These are phyloP conservation scores for Podarcis cretensis DNA, from an alignment of 2,113 vertebrate genomes.

Conservation along the genomic window DNA sequence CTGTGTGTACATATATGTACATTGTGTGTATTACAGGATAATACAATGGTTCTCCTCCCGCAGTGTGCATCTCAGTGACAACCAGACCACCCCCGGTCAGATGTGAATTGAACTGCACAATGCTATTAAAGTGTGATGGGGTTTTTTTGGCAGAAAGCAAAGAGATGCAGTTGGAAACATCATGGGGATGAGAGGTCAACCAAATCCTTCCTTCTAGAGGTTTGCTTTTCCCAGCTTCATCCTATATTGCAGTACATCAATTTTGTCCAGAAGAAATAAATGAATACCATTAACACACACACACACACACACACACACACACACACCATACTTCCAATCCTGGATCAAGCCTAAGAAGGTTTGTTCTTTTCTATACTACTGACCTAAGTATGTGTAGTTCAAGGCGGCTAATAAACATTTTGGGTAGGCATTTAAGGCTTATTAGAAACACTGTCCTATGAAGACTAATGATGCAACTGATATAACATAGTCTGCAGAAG, in stretches of 20 bases:
- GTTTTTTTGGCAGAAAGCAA: no score
- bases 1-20: not conserved
- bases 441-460: not conserved
- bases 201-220: not conserved
- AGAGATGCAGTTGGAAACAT: not conserved
- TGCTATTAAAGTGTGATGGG: no score
- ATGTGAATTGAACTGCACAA: not conserved
- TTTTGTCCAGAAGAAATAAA: no score
- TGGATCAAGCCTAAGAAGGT: not conserved
- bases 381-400: not conserved
- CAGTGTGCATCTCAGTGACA: not conserved
- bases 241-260: no score
- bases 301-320: no score
- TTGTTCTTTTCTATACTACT: not conserved
- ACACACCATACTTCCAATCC: not conserved
- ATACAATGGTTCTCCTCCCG: not conserved
- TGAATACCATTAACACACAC: no score
- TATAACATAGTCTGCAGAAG: not conserved
- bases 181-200: not conserved
- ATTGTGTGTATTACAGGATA: not conserved
- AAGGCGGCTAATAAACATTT: not conserved
- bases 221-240: no score
- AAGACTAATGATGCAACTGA: not conserved
- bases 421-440: not conserved
- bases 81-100: not conserved